phyloP scores from a whole-genome alignment of 1,140 invertebrate genomes.

The Bombus confusus region DNA sequence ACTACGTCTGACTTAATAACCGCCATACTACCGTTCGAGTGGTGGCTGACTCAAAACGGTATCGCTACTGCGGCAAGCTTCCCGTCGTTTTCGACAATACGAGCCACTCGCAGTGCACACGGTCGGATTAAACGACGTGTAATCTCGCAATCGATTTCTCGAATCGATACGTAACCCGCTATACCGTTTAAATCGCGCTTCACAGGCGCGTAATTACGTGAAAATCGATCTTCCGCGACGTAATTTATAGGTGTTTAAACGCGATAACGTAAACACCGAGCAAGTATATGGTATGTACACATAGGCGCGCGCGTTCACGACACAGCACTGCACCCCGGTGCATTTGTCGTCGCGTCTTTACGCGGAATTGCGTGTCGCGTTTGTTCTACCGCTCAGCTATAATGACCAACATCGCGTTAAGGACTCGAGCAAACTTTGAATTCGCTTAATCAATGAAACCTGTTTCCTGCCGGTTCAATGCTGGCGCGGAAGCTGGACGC shows the following conservation, averaged over 20 bases:
- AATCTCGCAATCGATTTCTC: slow-evolving; percentile 1
- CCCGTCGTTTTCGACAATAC: slow-evolving; percentile 9
- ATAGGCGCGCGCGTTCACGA: neutral
- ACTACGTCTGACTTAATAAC: slow-evolving; percentile 45
- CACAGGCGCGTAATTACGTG: slow-evolving; percentile 23
- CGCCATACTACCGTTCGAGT: slow-evolving; percentile 26
- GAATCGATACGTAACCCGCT: neutral
- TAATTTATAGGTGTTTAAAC: slow-evolving; percentile 49
- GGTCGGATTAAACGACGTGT: neutral
- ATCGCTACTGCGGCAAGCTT: slow-evolving; percentile 38
- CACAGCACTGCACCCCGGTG: neutral
- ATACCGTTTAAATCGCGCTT: neutral
- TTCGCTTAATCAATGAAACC: neutral
- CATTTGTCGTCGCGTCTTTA: neutral
- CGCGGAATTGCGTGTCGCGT: neutral
- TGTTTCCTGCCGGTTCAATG: neutral
- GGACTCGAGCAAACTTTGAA: neutral
- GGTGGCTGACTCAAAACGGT: slow-evolving; percentile 52
- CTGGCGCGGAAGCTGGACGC: neutral
- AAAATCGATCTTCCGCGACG: slow-evolving; percentile 24
- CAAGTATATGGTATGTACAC: neutral
- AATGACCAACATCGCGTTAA: neutral
- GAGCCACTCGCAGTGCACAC: neutral
- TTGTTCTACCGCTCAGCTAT: neutral
- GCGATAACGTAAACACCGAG: slow-evolving; percentile 35